A percentile compares a stretch with the other conserved stretches of the same genome.
Evolutionary conservation across 2,888 invertebrate species (phyloP).

Genomic region (Heliconius sara): DNA sequence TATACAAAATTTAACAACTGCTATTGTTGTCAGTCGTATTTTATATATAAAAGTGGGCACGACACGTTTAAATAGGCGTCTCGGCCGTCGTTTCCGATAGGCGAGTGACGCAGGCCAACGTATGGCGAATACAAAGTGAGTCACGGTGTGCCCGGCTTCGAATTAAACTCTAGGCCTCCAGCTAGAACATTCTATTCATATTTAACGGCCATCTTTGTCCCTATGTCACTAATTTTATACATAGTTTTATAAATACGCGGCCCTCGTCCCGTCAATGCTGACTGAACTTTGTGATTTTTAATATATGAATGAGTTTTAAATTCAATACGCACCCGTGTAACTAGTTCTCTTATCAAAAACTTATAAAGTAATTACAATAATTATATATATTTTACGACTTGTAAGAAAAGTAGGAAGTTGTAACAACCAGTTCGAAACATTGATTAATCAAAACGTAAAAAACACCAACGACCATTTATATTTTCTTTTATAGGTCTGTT

Average conservation of each 20-base stretch:
- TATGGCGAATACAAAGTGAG: conserved; percentile 71
- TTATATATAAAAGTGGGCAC: conserved; percentile 49
- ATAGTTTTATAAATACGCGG: conserved; percentile 24
- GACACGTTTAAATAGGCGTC: conserved; percentile 69
- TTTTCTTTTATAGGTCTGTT: conserved; percentile 16
- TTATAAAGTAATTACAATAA: conserved; percentile 24
- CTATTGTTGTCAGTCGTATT: conserved; percentile 3
- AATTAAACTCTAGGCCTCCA: conserved; percentile 47
- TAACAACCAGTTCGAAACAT: conserved; percentile 28
- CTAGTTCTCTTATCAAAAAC: conserved; percentile 21
- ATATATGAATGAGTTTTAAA: conserved; percentile 17
- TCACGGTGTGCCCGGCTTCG: conserved; percentile 50
- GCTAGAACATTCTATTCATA: conserved; percentile 54
- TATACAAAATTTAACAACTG: conserved; percentile 6
- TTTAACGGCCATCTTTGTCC: conserved; percentile 44
- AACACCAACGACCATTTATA: conserved; percentile 14
- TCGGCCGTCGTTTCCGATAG: conserved; percentile 79
- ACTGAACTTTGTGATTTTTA: conserved; percentile 4
- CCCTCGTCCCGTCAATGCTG: conserved; percentile 15
- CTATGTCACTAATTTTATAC: conserved; percentile 40
- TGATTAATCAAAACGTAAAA: conserved; percentile 35
- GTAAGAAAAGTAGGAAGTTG: conserved; percentile 31
- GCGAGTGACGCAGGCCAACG: conserved; percentile 72
- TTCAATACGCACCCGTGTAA: not conserved
- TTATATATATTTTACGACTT: conserved; percentile 34